Evolutionary conservation across 2,797 vertebrate species (phyloP).

Genomic region (Crenichthys baileyi): DNA sequence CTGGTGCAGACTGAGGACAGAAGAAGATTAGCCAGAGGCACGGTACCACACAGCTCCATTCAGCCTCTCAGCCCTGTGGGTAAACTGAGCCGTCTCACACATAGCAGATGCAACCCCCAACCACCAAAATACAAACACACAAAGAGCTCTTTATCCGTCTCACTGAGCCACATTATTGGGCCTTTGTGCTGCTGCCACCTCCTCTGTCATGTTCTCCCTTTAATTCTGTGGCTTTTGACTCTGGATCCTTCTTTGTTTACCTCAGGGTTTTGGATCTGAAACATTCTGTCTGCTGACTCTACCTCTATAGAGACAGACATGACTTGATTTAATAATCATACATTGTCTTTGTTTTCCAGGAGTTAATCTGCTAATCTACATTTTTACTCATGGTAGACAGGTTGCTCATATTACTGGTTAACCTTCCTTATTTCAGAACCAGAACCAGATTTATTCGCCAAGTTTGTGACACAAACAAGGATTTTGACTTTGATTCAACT

Average conservation of each 20-base stretch:
- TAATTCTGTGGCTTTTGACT: not conserved
- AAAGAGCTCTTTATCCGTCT: constrained; percentile 5
- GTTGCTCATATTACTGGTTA: too few relatives aligned
- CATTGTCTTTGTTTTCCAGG: too few relatives aligned
- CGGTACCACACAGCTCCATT: constrained; percentile 8
- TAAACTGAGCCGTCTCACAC: constrained; percentile 45
- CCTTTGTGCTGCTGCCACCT: constrained; percentile 26
- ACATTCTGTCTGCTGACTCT: too few relatives aligned
- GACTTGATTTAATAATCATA: too few relatives aligned
- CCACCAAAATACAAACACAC: not conserved
- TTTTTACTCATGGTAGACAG: too few relatives aligned
- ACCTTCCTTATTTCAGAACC: too few relatives aligned
- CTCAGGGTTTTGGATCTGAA: not conserved
- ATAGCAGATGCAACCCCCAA: constrained; percentile 40
- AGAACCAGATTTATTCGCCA: too few relatives aligned
- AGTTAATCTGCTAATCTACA: not conserved
- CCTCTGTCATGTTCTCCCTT: not conserved
- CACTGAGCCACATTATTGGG: constrained; percentile 45
- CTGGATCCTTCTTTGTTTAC: not conserved
- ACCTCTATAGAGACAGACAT: too few relatives aligned
- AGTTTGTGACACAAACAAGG: too few relatives aligned
- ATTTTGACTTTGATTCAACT: too few relatives aligned
- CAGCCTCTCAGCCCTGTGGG: constrained; percentile 49
- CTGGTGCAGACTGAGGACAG: too few relatives aligned
- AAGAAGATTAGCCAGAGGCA: not conserved